Percentiles rank a stretch among this genome's conserved stretches.
Conservation (phyloP, 2,888 invertebrate genomes). For the Nowickia ferox region DNA sequence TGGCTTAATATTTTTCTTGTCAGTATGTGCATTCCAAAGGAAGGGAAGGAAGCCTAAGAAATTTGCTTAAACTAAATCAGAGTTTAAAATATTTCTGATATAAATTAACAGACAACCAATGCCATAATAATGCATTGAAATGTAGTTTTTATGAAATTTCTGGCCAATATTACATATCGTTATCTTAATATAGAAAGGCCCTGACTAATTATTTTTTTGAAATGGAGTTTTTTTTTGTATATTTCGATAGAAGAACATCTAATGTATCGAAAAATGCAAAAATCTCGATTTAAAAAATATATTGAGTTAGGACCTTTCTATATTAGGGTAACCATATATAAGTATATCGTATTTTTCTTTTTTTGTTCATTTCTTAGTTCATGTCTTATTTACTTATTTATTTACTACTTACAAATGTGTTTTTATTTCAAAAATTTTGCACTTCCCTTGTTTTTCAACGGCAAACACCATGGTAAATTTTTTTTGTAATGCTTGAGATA, state of each 20-base stretch:
- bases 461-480: constrained; percentile 75
- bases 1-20: background rate
- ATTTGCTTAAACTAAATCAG: background rate
- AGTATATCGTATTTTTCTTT: no score
- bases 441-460: constrained; percentile 76
- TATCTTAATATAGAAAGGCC: no score
- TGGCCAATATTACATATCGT: no score
- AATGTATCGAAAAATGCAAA: no score
- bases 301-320: no score
- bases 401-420: background rate
- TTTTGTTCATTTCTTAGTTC: no score
- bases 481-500: constrained; percentile 70
- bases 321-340: no score
- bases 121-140: background rate
- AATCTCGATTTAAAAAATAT: no score
- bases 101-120: background rate
- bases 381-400: background rate
- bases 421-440: constrained; percentile 73
- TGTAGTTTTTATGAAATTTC: background rate
- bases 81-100: background rate
- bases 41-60: background rate
- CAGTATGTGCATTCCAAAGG: background rate
- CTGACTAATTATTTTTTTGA: background rate
- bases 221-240: background rate
- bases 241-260: no score